phyloP scores from a whole-genome alignment of 1,140 invertebrate genomes.

The Apis dorsata region DNA sequence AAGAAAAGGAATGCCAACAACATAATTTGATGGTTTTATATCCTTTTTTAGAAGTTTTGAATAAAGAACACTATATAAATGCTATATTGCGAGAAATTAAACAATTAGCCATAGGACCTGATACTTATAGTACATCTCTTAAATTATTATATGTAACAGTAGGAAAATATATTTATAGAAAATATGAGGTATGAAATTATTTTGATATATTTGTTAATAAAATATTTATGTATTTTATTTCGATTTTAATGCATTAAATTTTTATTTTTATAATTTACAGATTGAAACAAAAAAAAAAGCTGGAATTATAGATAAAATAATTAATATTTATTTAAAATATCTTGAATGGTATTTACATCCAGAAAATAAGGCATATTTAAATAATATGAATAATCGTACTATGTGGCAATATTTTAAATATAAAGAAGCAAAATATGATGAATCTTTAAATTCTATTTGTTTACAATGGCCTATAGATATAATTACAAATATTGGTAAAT shows the following conservation, averaged over 20 bases:
- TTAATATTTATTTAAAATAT: conserved; percentile 85
- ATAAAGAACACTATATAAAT: conserved; percentile 84
- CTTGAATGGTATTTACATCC: conserved; percentile 84
- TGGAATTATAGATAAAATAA: conserved; percentile 85
- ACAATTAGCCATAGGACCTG: conserved; percentile 86
- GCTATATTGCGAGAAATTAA: conserved; percentile 84
- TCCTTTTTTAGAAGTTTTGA: conserved; percentile 87
- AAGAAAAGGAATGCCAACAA: conserved; percentile 75
- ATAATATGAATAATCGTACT: conserved; percentile 83
- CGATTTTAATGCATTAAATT: background rate
- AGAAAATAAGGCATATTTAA: background rate
- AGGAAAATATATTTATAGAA: conserved; percentile 84
- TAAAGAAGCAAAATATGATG: conserved; percentile 80
- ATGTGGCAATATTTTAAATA: conserved; percentile 86
- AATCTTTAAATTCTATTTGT: conserved; percentile 81
- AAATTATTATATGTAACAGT: conserved; percentile 84
- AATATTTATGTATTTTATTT: background rate
- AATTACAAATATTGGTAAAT: conserved; percentile 86
- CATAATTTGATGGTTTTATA: conserved; percentile 83
- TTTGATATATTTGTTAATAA: background rate
- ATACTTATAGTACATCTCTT: conserved; percentile 88
- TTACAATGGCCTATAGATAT: conserved; percentile 85
- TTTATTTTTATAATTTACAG: conserved; percentile 73
- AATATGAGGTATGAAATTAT: conserved; percentile 68
- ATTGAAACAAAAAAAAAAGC: conserved; percentile 84